phyloP scores from a whole-genome alignment of 2,888 invertebrate species.

The Epistrophe eligans region DNA sequence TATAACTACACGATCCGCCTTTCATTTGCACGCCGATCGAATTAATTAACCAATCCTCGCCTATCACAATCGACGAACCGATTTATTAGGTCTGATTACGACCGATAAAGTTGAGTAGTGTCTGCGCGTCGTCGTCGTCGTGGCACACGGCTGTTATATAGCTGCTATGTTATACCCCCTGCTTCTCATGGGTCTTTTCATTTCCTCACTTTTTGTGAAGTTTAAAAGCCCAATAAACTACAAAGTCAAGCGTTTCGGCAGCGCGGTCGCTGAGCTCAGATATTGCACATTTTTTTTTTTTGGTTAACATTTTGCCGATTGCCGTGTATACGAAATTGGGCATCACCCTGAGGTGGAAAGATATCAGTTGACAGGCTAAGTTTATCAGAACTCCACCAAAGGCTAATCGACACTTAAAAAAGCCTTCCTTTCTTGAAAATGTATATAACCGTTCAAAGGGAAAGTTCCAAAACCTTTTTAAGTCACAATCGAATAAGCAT shows the following conservation, averaged over 20 bases:
- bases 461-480: conserved; percentile 47
- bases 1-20: conserved; percentile 69
- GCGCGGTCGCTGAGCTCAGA: conserved; percentile 44
- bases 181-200: neutral
- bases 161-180: neutral
- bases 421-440: conserved; percentile 10
- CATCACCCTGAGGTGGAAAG: conserved; percentile 17
- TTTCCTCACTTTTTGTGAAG: neutral
- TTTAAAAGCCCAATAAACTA: conserved; percentile 71
- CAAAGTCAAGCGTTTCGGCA: conserved; percentile 49
- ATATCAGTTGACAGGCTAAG: conserved; percentile 37
- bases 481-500: conserved; percentile 16
- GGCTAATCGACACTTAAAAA: conserved; percentile 51
- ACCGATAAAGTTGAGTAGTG: conserved; percentile 51
- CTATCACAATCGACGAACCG: conserved; percentile 71
- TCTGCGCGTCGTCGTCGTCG: conserved; percentile 15
- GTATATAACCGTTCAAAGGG: conserved; percentile 40
- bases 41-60: conserved; percentile 76
- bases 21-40: conserved; percentile 75
- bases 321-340: conserved; percentile 16
- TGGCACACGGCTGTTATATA: neutral
- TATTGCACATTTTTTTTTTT: conserved; percentile 53
- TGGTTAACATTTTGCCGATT: conserved; percentile 1
- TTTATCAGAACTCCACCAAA: conserved; percentile 63
- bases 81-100: conserved; percentile 73